Evolutionary conservation across 2,888 invertebrate species (phyloP).

Genomic region (Pammene aurita): DNA sequence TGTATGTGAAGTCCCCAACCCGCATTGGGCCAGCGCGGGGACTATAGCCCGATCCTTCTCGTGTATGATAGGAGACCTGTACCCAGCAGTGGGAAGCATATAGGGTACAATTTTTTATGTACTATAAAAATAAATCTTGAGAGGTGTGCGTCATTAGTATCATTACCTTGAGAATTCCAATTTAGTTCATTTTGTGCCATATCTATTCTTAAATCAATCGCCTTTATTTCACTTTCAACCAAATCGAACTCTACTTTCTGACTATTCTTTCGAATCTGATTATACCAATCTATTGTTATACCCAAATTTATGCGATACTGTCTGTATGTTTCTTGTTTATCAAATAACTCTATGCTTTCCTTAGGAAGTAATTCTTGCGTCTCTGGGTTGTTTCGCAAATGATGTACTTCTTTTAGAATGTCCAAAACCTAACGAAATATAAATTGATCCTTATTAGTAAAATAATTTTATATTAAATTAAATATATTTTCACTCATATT

Average conservation of each 20-base stretch:
- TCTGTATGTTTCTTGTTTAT: constrained; percentile 90
- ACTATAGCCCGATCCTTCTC: no score
- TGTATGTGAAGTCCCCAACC: no score
- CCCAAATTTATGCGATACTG: constrained; percentile 90
- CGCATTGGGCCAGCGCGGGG: no score
- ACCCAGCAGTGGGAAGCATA: no score
- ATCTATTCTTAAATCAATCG: constrained; percentile 91
- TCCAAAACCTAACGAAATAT: constrained; percentile 84
- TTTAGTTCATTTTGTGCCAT: constrained; percentile 90
- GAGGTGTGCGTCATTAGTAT: no score
- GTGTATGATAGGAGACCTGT: no score
- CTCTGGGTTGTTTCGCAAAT: constrained; percentile 88
- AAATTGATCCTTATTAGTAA: not conserved
- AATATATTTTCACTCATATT: not conserved
- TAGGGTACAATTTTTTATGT: no score
- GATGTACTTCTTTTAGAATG: constrained; percentile 94
- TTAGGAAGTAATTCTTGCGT: constrained; percentile 84
- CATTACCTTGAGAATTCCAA: constrained; percentile 92
- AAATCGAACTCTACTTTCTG: constrained; percentile 94
- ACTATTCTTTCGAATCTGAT: constrained; percentile 89
- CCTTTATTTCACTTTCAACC: constrained; percentile 91
- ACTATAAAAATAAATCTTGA: not conserved
- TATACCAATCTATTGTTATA: constrained; percentile 93
- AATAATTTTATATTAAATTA: not conserved
- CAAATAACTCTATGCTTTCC: constrained; percentile 88